Conservation (phyloP, 1,140 invertebrate genomes). For the Hormaphis cornu region DNA sequence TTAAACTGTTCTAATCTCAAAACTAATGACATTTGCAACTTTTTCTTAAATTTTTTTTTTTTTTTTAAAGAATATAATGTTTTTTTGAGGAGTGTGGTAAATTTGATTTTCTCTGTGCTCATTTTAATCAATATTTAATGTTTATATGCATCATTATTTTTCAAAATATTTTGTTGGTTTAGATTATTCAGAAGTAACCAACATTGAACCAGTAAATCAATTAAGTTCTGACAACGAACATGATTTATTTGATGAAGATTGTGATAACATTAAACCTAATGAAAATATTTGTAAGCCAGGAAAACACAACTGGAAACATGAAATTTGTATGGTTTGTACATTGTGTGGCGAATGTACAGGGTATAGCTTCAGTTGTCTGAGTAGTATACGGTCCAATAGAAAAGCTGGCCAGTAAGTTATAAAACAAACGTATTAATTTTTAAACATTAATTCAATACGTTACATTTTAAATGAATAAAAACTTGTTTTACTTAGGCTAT, state of each 20-base stretch:
- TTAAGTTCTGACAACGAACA: not conserved
- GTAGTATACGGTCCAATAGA: slow-evolving; percentile 63
- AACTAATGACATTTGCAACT: too few species aligned
- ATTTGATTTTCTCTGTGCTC: too few species aligned
- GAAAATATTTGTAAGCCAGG: slow-evolving; percentile 57
- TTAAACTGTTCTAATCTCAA: too few species aligned
- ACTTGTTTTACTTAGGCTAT: too few species aligned
- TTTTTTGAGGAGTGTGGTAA: too few species aligned
- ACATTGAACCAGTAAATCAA: not conserved
- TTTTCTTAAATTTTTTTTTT: too few species aligned
- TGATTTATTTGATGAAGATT: not conserved
- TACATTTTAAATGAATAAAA: too few species aligned
- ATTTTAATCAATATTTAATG: not conserved
- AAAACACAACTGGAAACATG: slow-evolving; percentile 68
- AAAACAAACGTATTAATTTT: not conserved
- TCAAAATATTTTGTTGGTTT: not conserved
- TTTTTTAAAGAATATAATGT: too few species aligned
- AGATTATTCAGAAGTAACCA: slow-evolving; percentile 16
- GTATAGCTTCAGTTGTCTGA: slow-evolving; percentile 76
- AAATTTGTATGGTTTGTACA: slow-evolving; percentile 80
- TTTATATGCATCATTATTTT: not conserved
- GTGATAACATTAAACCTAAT: slow-evolving; percentile 31
- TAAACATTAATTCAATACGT: not conserved
- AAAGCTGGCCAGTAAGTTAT: slow-evolving; percentile 75
- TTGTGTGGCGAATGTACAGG: slow-evolving; percentile 90